Evolutionary conservation across 1,140 invertebrate genomes (phyloP).

Genomic region (Augochlora pura): DNA sequence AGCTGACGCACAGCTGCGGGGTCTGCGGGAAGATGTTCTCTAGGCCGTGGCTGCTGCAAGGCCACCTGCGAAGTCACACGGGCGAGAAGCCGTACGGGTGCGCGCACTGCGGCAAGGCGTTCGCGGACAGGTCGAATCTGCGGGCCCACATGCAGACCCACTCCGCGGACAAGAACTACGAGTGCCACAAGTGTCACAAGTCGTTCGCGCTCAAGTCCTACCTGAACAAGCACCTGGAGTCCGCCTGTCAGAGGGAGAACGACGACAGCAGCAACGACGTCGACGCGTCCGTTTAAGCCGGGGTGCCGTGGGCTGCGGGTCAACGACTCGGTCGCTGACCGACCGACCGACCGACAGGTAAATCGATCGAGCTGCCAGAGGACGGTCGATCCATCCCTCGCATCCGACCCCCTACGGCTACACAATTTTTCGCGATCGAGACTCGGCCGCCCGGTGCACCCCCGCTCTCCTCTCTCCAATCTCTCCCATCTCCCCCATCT

Average conservation of each 20-base stretch:
- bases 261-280: constrained; percentile 71
- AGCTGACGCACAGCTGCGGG: constrained; percentile 93
- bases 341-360: constrained; percentile 9
- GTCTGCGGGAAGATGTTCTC: constrained; percentile 97
- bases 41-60: constrained; percentile 95
- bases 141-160: constrained; percentile 97
- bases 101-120: constrained; percentile 98
- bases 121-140: constrained; percentile 97
- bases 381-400: too few relatives aligned
- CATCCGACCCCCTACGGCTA: too few relatives aligned
- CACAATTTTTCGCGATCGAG: too few relatives aligned
- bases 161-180: constrained; percentile 93
- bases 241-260: constrained; percentile 86
- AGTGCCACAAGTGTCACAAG: constrained; percentile 94
- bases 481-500: too few relatives aligned
- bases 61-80: constrained; percentile 96
- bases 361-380: too few relatives aligned
- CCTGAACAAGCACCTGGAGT: constrained; percentile 97
- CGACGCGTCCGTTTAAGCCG: constrained; percentile 54
- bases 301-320: too few relatives aligned
- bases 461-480: too few relatives aligned
- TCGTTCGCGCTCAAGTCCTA: constrained; percentile 98
- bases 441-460: too few relatives aligned
- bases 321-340: background rate
- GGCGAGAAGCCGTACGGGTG: constrained; percentile 99